phyloP scores from a whole-genome alignment of 2,888 invertebrate genomes.

The Physocephala rufipes region DNA sequence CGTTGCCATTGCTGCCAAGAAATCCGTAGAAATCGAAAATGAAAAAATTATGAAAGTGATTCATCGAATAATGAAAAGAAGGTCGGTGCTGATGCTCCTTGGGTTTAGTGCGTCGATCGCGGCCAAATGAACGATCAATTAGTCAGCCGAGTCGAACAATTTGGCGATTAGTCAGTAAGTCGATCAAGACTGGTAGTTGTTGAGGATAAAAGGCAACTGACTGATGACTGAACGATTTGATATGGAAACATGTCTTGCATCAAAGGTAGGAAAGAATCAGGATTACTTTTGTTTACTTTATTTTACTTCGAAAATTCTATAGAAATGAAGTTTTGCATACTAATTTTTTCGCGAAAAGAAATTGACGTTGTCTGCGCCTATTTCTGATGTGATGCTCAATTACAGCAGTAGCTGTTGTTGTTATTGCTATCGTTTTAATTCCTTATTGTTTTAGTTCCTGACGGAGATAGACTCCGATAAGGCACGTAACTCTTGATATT shows the following conservation, averaged over 20 bases:
- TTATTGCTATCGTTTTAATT: background rate
- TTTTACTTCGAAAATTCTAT: background rate
- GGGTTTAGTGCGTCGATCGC: background rate
- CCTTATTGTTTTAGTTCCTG: background rate
- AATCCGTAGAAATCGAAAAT: slow-evolving; percentile 22
- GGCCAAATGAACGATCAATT: background rate
- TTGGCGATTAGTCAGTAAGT: too few relatives aligned
- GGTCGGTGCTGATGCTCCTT: background rate
- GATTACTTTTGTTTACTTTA: background rate
- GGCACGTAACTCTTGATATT: background rate
- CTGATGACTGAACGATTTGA: background rate
- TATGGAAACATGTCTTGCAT: background rate
- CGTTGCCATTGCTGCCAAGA: background rate
- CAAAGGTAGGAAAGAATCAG: background rate
- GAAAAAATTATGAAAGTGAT: slow-evolving; percentile 11
- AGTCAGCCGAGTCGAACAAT: too few relatives aligned
- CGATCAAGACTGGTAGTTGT: too few relatives aligned
- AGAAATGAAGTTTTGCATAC: background rate
- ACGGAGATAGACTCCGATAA: background rate
- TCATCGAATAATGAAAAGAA: slow-evolving; percentile 2
- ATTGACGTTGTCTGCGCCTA: too few relatives aligned
- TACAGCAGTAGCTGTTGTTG: background rate
- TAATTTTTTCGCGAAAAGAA: background rate
- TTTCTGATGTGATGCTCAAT: too few relatives aligned
- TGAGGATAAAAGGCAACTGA: background rate